Conservation (phyloP, 1,140 invertebrate genomes). For the Idris sp. region DNA sequence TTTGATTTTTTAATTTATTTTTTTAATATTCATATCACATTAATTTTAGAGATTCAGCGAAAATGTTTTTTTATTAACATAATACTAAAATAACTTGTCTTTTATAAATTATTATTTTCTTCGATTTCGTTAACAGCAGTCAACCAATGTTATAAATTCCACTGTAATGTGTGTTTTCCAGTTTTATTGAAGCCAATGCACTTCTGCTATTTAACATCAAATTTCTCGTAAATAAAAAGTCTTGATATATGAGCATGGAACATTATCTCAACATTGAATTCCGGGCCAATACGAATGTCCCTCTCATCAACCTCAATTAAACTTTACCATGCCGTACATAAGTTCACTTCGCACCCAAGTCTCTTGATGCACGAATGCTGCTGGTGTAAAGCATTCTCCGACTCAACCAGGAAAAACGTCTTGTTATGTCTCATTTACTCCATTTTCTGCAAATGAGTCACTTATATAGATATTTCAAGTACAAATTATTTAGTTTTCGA, state of each 20-base stretch:
- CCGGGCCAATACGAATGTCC: constrained; percentile 78
- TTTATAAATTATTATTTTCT: too few relatives aligned
- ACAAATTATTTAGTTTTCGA: too few relatives aligned
- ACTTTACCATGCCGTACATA: constrained; percentile 76
- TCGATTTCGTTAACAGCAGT: too few relatives aligned
- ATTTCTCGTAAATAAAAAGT: constrained; percentile 66
- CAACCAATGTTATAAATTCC: constrained; percentile 12
- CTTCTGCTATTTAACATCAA: constrained; percentile 38
- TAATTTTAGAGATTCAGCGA: too few relatives aligned
- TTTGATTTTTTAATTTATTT: too few relatives aligned
- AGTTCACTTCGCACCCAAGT: constrained; percentile 75
- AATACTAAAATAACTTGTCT: too few relatives aligned
- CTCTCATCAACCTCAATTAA: constrained; percentile 80
- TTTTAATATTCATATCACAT: too few relatives aligned
- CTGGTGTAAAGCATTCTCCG: constrained; percentile 70
- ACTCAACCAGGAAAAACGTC: constrained; percentile 45
- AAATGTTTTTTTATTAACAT: too few relatives aligned
- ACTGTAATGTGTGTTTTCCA: constrained; percentile 20
- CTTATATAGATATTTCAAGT: too few relatives aligned
- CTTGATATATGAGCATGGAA: constrained; percentile 68
- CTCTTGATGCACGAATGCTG: constrained; percentile 60
- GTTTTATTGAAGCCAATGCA: constrained; percentile 40
- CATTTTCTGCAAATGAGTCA: constrained; percentile 13
- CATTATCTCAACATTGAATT: constrained; percentile 78
- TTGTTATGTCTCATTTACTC: constrained; percentile 21